A percentile compares a stretch with the other conserved stretches of the same genome.
Conservation (phyloP, 1,140 invertebrate genomes). For the Drosophila bocqueti region DNA sequence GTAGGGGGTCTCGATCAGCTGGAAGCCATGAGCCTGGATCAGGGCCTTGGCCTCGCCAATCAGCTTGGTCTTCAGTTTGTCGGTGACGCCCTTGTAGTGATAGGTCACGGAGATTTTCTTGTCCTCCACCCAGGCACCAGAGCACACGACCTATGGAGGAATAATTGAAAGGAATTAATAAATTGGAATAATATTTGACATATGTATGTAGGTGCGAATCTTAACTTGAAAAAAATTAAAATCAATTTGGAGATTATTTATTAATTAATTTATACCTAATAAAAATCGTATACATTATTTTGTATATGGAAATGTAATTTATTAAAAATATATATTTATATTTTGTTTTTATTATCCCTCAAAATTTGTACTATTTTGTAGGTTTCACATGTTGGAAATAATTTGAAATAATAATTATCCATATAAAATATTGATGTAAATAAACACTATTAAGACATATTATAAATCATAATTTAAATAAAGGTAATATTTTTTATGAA, state of each 20-base stretch:
- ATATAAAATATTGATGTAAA: neutral
- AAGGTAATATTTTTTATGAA: neutral
- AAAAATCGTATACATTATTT: neutral
- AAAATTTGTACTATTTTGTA: neutral
- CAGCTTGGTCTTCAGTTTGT: constrained; percentile 88
- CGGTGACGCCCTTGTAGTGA: constrained; percentile 93
- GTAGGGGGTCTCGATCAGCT: constrained; percentile 91
- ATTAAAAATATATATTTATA: neutral
- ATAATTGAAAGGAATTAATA: neutral
- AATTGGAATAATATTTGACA: neutral
- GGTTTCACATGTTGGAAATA: neutral
- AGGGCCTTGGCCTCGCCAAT: constrained; percentile 89
- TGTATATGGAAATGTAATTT: neutral
- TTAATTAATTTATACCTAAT: neutral
- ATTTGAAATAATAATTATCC: neutral
- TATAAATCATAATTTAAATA: neutral
- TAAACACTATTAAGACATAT: too few species aligned
- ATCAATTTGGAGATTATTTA: neutral
- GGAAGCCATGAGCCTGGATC: constrained; percentile 91
- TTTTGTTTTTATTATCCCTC: neutral
- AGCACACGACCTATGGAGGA: constrained; percentile 88
- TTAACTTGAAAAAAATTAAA: too few species aligned
- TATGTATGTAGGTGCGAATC: too few species aligned
- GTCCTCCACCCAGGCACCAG: constrained; percentile 96
- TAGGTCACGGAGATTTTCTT: constrained; percentile 95